phyloP scores from a whole-genome alignment of 2,113 vertebrate genomes.

The Myxocyprinus asiaticus region DNA sequence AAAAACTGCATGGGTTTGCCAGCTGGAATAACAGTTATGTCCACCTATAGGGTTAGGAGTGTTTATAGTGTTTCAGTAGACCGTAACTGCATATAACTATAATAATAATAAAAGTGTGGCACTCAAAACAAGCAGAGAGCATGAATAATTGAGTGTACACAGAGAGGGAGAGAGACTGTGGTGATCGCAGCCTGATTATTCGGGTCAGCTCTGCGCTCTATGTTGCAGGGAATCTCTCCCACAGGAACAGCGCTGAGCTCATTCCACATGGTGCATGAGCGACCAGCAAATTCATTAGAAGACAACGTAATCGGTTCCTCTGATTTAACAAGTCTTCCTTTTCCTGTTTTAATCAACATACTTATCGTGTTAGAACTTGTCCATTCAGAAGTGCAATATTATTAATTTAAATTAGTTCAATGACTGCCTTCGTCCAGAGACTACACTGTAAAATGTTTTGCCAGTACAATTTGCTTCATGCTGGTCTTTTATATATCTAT shows the following conservation, averaged over 20 bases:
- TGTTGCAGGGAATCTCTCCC: constrained; percentile 27
- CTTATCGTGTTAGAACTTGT: constrained; percentile 17
- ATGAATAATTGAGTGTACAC: constrained; percentile 44
- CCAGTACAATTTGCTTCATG: neutral
- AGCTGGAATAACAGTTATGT: neutral
- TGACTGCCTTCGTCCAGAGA: constrained; percentile 13
- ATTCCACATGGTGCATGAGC: constrained; percentile 15
- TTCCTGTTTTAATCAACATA: constrained; percentile 6
- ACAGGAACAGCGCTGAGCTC: constrained; percentile 27
- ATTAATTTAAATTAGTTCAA: constrained; percentile 21
- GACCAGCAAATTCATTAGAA: constrained; percentile 28
- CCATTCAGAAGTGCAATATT: neutral
- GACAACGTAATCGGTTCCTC: neutral
- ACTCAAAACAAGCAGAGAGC: constrained; percentile 8
- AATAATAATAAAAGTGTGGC: constrained; percentile 35
- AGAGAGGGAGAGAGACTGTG: constrained; percentile 7
- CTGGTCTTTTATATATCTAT: no score
- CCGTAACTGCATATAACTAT: constrained; percentile 26
- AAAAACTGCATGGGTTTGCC: constrained; percentile 3
- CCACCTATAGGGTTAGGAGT: neutral
- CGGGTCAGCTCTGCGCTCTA: constrained; percentile 21
- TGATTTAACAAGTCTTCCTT: constrained; percentile 12
- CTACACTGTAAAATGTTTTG: constrained; percentile 3
- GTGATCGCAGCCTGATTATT: constrained; percentile 31
- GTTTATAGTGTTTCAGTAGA: neutral